Conservation (phyloP, 1,140 invertebrate genomes). For the Hylyphantes graminicola region DNA sequence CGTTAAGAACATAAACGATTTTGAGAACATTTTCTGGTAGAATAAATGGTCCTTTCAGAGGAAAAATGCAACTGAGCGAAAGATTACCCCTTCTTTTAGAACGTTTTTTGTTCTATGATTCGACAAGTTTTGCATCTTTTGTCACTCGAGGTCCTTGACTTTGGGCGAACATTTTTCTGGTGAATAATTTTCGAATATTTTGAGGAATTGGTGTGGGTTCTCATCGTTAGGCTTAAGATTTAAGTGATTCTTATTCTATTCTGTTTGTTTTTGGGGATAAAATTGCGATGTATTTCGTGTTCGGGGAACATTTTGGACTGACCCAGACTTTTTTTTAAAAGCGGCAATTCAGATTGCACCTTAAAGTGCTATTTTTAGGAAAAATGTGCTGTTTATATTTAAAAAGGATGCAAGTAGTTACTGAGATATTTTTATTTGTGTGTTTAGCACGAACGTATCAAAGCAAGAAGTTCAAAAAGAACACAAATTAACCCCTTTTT, state of each 20-base stretch:
- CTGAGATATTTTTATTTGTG: not conserved
- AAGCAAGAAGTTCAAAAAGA: no score
- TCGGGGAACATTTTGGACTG: slow-evolving; percentile 5
- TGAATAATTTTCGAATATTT: no score
- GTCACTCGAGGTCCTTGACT: slow-evolving; percentile 44
- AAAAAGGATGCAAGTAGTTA: not conserved
- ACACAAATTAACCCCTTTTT: no score
- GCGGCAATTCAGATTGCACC: not conserved
- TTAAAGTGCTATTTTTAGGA: not conserved
- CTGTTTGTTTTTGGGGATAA: no score
- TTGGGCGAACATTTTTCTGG: slow-evolving; percentile 5
- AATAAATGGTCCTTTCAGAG: not conserved
- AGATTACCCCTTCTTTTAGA: not conserved
- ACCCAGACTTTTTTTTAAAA: slow-evolving; percentile 10
- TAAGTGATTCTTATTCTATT: no score
- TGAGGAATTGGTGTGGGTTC: no score
- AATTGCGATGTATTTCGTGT: no score
- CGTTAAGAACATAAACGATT: not conserved
- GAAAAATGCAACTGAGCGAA: slow-evolving; percentile 26
- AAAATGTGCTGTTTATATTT: not conserved
- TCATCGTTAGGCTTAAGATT: no score
- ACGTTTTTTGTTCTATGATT: slow-evolving; percentile 10
- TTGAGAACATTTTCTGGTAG: not conserved
- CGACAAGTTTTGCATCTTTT: slow-evolving; percentile 22
- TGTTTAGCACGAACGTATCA: no score